Conservation (phyloP, 1,140 invertebrate species). For the Drosophila pruinosa region DNA sequence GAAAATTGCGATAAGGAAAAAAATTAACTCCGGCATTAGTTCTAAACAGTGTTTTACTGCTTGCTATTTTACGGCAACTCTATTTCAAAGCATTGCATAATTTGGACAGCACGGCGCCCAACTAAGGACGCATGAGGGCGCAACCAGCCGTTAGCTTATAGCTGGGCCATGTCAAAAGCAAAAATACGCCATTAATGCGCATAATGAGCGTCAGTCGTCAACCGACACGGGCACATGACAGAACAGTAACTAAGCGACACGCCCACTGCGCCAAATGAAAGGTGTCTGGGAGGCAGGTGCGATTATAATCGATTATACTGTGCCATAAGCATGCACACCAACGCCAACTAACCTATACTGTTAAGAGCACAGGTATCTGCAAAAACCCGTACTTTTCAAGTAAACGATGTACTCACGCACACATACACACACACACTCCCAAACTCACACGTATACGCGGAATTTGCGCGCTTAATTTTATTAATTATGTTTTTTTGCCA, state of each 20-base stretch:
- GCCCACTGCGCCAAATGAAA: slow-evolving; percentile 16
- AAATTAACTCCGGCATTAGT: background rate
- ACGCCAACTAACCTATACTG: background rate
- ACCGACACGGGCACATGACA: slow-evolving; percentile 17
- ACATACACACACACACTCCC: slow-evolving; percentile 5
- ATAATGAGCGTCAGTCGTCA: slow-evolving; percentile 61
- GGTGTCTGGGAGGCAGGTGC: slow-evolving; percentile 35
- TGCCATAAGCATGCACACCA: slow-evolving; percentile 5
- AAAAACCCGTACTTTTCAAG: slow-evolving; percentile 8
- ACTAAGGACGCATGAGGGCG: slow-evolving; percentile 1
- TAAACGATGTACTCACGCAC: background rate
- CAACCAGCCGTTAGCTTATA: background rate
- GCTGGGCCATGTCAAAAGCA: slow-evolving; percentile 24
- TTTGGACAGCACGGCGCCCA: background rate
- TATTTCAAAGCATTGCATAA: slow-evolving; percentile 3
- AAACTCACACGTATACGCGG: slow-evolving; percentile 11
- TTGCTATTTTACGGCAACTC: background rate
- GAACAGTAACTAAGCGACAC: slow-evolving; percentile 21
- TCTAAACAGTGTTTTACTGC: background rate
- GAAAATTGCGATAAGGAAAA: background rate
- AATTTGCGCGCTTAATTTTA: slow-evolving; percentile 68
- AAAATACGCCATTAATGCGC: slow-evolving; percentile 61
- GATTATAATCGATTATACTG: slow-evolving; percentile 65
- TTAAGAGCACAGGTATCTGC: slow-evolving; percentile 22
- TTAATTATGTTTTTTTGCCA: slow-evolving; percentile 54